Conservation (phyloP, 2,113 vertebrate species). For the Aegithalos caudatus region DNA sequence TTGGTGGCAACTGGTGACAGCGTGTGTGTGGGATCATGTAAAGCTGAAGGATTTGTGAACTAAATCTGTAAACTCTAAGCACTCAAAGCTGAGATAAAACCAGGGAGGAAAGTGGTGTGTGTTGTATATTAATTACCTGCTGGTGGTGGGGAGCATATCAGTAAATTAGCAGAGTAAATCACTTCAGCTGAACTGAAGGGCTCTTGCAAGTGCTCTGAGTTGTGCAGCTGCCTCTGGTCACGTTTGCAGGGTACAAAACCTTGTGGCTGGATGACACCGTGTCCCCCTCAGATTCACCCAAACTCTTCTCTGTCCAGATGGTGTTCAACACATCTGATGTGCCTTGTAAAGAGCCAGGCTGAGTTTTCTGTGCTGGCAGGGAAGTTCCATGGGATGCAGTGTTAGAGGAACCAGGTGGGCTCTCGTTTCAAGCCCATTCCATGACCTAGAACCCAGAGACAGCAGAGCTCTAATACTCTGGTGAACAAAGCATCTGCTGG, state of each 20-base stretch:
- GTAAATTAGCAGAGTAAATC: not conserved
- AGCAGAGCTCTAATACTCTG: not conserved
- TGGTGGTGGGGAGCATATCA: not conserved
- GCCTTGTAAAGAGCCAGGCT: not conserved
- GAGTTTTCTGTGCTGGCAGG: not conserved
- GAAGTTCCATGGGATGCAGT: not conserved
- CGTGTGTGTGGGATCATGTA: not conserved
- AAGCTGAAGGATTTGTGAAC: slow-evolving; percentile 39
- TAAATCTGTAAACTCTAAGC: not conserved
- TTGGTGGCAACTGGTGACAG: not conserved
- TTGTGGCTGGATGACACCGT: not conserved
- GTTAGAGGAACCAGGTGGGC: not conserved
- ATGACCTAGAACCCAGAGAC: not conserved
- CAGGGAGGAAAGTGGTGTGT: not conserved
- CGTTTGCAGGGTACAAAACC: not conserved
- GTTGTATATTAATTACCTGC: not conserved
- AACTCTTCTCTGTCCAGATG: not conserved
- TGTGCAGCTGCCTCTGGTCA: not conserved
- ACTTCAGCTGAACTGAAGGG: not conserved
- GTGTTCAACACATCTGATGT: not conserved
- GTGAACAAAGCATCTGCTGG: not conserved
- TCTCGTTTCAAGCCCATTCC: not conserved
- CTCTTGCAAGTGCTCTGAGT: not conserved
- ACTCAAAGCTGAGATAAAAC: not conserved
- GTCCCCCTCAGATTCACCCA: not conserved